phyloP scores from a whole-genome alignment of 2,797 vertebrate species.

The Botia kubotai region DNA sequence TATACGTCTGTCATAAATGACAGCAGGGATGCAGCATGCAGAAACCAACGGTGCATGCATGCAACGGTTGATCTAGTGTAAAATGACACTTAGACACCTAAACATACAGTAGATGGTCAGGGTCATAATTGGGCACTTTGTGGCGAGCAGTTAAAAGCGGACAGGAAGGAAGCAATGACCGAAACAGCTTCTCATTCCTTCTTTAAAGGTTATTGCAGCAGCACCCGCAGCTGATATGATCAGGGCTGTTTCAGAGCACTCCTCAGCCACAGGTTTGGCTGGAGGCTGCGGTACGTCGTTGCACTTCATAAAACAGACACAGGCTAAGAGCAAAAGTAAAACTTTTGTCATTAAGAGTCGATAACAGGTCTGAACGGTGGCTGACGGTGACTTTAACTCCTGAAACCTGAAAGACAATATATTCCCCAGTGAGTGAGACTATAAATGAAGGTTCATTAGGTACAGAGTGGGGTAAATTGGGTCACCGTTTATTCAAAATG shows the following conservation, averaged over 20 bases:
- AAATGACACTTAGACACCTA: not conserved
- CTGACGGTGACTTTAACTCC: conserved; percentile 2
- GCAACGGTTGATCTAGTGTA: not conserved
- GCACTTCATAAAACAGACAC: conserved; percentile 20
- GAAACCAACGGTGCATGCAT: not conserved
- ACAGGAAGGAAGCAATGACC: conserved; percentile 62
- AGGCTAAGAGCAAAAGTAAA: conserved; percentile 6
- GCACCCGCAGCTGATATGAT: conserved; percentile 58
- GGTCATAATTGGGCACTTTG: conserved; percentile 43
- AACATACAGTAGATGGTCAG: conserved; percentile 30
- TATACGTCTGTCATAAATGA: not conserved
- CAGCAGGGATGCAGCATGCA: not conserved
- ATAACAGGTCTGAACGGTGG: conserved; percentile 2
- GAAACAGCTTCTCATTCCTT: conserved; percentile 48
- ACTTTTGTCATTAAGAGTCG: conserved; percentile 15
- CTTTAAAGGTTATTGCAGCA: conserved; percentile 52
- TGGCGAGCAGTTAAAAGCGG: conserved; percentile 52
- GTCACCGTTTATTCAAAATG: not conserved
- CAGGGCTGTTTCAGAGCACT: conserved; percentile 35
- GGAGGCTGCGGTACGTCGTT: conserved; percentile 30
- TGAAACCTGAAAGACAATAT: conserved; percentile 19
- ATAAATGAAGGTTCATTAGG: conserved; percentile 1
- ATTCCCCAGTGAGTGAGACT: not conserved
- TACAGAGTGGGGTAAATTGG: not conserved
- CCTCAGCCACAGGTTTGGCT: conserved; percentile 31